Conservation (phyloP, 2,797 vertebrate species). For the Atherinosoma microstoma region DNA sequence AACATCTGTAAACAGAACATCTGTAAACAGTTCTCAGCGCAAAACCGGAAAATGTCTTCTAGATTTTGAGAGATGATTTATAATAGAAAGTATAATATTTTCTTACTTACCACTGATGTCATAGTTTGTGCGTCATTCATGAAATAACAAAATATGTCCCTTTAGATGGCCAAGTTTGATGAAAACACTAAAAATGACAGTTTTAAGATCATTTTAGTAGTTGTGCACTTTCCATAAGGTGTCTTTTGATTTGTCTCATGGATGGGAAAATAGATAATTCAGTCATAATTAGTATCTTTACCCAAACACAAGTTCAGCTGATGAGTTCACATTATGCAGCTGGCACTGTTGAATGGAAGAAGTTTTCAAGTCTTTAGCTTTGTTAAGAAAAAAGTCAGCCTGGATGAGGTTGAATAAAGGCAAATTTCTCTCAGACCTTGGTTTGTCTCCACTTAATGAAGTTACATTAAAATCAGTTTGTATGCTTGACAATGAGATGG, state of each 20-base stretch:
- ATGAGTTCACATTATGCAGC: too few species aligned
- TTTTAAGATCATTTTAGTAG: not conserved
- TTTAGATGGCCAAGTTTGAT: not conserved
- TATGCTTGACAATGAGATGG: slow-evolving; percentile 50
- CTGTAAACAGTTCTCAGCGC: not conserved
- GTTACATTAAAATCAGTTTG: slow-evolving; percentile 29
- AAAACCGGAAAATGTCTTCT: not conserved
- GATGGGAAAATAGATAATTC: not conserved
- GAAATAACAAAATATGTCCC: not conserved
- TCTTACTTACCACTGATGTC: not conserved
- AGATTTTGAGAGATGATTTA: not conserved
- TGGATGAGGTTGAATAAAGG: slow-evolving; percentile 1
- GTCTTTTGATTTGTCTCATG: not conserved
- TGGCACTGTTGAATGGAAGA: too few species aligned
- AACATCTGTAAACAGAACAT: not conserved
- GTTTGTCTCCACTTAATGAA: slow-evolving; percentile 29
- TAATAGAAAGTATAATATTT: not conserved
- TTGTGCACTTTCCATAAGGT: not conserved
- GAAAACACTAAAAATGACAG: not conserved
- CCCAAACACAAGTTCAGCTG: not conserved
- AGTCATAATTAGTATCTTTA: not conserved
- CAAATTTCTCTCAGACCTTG: not conserved
- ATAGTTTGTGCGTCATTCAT: too few species aligned
- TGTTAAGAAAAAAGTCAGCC: not conserved
- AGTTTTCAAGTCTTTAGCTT: not conserved